phyloP scores from a whole-genome alignment of 2,797 vertebrate species.

The Xiphophorus birchmanni region DNA sequence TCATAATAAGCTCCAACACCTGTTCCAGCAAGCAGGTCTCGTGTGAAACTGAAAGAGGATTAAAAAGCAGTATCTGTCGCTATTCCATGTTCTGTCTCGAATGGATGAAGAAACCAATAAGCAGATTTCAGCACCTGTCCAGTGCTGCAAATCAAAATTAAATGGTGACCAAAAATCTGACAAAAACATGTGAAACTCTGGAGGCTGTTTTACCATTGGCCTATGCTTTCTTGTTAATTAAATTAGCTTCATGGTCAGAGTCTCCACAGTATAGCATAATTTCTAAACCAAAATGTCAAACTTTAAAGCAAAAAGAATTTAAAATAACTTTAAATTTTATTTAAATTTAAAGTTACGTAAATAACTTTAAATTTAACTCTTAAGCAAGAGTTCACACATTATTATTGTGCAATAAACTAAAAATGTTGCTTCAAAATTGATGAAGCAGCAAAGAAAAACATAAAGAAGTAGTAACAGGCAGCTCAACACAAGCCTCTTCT shows the following conservation, averaged over 20 bases:
- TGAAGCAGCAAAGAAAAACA: background rate
- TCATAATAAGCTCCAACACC: conserved; percentile 81
- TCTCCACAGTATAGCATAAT: background rate
- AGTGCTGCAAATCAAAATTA: background rate
- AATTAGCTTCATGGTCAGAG: background rate
- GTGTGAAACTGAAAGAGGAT: conserved; percentile 65
- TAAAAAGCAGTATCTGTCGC: background rate
- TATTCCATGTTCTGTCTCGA: background rate
- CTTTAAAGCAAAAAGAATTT: background rate
- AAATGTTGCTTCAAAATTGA: background rate
- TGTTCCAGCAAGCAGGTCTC: conserved; percentile 74
- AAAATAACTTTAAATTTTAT: background rate
- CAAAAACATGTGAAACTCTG: background rate
- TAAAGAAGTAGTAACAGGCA: background rate
- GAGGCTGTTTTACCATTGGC: too few species aligned
- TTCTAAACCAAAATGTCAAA: background rate
- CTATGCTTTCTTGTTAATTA: background rate
- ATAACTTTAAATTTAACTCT: too few species aligned
- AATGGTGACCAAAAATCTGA: background rate
- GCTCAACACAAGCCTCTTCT: background rate
- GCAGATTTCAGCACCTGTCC: background rate
- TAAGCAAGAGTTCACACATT: background rate
- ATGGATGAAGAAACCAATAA: background rate
- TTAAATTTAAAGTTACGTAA: too few species aligned
- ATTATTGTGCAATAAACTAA: background rate